Percentiles rank a stretch among this genome's conserved stretches.
Conservation (phyloP, 2,113 vertebrate species). For the Rhombomys opimus region DNA sequence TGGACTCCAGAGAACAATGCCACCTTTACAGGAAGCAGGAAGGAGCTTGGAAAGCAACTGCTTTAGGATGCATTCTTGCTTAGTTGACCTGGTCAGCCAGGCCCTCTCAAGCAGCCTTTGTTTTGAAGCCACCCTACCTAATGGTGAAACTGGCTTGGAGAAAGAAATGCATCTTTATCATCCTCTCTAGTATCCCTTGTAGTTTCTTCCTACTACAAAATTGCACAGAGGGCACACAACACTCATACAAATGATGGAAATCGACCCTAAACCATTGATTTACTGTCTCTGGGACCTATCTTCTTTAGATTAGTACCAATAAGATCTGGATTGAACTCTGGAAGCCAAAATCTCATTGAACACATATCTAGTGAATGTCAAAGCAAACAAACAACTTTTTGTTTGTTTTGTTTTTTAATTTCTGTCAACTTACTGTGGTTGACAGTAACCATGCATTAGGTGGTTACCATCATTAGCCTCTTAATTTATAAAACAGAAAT, state of each 20-base stretch:
- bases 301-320: neutral
- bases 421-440: too few species aligned
- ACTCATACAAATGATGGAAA: neutral
- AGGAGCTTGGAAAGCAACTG: neutral
- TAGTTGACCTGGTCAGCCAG: neutral
- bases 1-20: neutral
- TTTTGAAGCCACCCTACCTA: neutral
- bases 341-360: neutral
- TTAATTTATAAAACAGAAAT: neutral
- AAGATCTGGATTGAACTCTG: neutral
- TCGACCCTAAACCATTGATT: neutral
- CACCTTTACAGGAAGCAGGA: neutral
- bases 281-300: neutral
- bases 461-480: neutral
- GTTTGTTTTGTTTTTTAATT: too few species aligned
- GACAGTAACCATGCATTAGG: neutral
- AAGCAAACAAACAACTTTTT: neutral
- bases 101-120: neutral
- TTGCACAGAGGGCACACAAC: neutral
- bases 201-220: neutral
- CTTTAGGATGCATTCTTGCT: neutral
- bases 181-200: neutral
- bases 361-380: neutral
- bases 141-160: neutral
- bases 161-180: neutral